Conservation (phyloP, 2,888 invertebrate genomes). For the Agrilus cyanescens region DNA sequence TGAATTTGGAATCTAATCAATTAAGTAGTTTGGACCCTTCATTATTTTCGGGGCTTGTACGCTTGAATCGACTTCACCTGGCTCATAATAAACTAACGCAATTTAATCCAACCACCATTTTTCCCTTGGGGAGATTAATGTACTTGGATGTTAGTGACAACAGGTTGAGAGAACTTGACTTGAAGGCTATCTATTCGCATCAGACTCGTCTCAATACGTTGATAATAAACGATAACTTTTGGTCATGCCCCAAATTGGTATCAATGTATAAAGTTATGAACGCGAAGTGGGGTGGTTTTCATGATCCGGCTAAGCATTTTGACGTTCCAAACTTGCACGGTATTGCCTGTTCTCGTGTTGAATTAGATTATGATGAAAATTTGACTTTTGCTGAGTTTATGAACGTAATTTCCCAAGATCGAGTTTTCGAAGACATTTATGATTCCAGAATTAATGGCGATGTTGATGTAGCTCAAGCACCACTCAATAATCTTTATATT, state of each 20-base stretch:
- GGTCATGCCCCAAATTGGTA: conserved; percentile 7
- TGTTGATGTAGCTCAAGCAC: neutral
- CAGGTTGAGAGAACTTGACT: conserved; percentile 2
- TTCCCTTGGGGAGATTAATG: conserved; percentile 6
- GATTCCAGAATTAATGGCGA: conserved; percentile 4
- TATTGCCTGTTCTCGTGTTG: conserved; percentile 7
- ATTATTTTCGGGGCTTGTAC: conserved; percentile 7
- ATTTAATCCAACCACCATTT: conserved; percentile 2
- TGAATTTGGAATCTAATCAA: conserved; percentile 5
- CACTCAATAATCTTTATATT: neutral
- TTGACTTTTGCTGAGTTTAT: conserved; percentile 7
- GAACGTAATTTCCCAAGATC: conserved; percentile 5
- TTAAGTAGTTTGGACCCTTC: conserved; percentile 1
- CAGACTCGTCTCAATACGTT: conserved; percentile 5
- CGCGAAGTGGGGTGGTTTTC: conserved; percentile 4
- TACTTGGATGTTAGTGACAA: conserved; percentile 8
- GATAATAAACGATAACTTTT: conserved; percentile 10
- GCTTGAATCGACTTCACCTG: conserved; percentile 5
- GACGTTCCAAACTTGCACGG: conserved; percentile 11
- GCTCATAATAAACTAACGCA: conserved; percentile 7
- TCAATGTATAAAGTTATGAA: conserved; percentile 9
- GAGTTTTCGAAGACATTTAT: conserved; percentile 7
- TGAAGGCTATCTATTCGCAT: conserved; percentile 5
- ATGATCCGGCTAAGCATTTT: conserved; percentile 4
- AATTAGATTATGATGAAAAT: conserved; percentile 4